Evolutionary conservation across 1,140 invertebrate species (phyloP).

Genomic region (Trachelipus rathkii): DNA sequence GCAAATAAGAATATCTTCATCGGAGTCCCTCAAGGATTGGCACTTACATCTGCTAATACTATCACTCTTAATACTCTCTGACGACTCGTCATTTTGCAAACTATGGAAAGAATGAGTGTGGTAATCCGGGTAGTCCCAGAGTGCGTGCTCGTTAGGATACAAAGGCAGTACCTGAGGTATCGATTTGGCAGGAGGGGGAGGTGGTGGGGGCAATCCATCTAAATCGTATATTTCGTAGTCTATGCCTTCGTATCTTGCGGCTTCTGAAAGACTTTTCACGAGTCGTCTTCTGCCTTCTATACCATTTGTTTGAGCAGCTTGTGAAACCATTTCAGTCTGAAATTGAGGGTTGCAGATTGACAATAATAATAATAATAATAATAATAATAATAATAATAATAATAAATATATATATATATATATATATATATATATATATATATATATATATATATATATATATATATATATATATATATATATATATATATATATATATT

Average conservation of each 20-base stretch:
- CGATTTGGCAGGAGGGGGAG: conserved; percentile 27
- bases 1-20: conserved; percentile 31
- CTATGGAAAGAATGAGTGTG: background rate
- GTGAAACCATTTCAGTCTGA: conserved; percentile 75
- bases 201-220: conserved; percentile 33
- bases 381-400: no score
- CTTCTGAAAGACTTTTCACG: conserved; percentile 78
- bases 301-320: conserved; percentile 82
- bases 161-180: conserved; percentile 27
- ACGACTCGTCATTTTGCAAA: background rate
- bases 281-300: conserved; percentile 61
- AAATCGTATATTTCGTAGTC: conserved; percentile 43
- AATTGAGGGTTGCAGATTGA: background rate
- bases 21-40: conserved; percentile 30
- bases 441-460: no score
- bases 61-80: background rate
- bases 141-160: conserved; percentile 30
- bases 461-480: no score
- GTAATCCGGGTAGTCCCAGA: conserved; percentile 28
- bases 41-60: background rate
- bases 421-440: no score
- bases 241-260: conserved; percentile 51
- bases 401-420: no score
- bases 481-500: no score
- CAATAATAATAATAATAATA: no score